phyloP scores from a whole-genome alignment of 2,113 vertebrate species.

The Peromyscus maniculatus region DNA sequence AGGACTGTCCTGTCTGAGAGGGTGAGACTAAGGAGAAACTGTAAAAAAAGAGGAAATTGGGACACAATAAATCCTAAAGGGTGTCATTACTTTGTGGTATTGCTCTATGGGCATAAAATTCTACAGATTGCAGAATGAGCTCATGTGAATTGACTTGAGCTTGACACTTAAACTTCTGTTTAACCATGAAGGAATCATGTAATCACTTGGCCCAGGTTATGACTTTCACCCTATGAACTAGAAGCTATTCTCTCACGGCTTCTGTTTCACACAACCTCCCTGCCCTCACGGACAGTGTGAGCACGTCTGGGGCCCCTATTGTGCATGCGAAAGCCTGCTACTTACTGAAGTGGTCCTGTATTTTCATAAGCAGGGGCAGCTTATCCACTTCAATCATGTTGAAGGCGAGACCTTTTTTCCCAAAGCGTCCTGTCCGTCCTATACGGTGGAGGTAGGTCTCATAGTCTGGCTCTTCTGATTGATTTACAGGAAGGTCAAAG shows the following conservation, averaged over 20 bases:
- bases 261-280: background rate
- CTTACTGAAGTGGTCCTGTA: constrained; percentile 89
- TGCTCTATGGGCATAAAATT: background rate
- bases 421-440: constrained; percentile 87
- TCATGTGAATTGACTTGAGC: background rate
- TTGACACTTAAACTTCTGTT: background rate
- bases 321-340: background rate
- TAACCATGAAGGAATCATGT: background rate
- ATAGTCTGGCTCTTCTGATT: constrained; percentile 67
- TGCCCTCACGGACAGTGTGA: fast-evolving
- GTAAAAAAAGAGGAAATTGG: background rate
- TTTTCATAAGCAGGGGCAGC: constrained; percentile 74
- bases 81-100: background rate
- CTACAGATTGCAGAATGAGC: background rate
- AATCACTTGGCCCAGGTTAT: background rate
- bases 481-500: constrained; percentile 84
- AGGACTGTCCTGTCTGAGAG: background rate
- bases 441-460: constrained; percentile 91
- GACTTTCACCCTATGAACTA: background rate
- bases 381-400: constrained; percentile 85
- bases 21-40: background rate
- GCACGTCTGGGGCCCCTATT: background rate
- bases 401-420: constrained; percentile 88
- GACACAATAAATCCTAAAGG: background rate
- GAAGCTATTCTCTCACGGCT: background rate